These are phyloP conservation scores for Drosophila tani DNA, from an alignment of 1,140 invertebrate genomes.

Conservation along the genomic window DNA sequence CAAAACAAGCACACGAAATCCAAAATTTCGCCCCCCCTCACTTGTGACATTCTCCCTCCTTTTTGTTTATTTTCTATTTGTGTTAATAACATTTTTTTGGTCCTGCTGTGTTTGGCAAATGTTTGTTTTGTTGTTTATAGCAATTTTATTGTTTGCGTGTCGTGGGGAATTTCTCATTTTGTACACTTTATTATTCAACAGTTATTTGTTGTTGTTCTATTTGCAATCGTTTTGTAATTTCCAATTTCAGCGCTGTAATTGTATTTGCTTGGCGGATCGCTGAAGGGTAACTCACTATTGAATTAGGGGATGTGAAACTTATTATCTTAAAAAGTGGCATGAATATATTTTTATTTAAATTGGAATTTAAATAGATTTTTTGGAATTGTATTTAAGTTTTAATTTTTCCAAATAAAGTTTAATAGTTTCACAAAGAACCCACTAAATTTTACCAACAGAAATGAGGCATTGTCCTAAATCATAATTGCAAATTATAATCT, in stretches of 20 bases:
- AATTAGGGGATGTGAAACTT: background rate
- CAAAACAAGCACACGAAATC: conserved; percentile 42
- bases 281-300: conserved; percentile 14
- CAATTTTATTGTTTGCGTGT: conserved; percentile 66
- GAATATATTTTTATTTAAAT: conserved; percentile 1
- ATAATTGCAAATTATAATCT: conserved; percentile 18
- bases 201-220: conserved; percentile 18
- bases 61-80: conserved; percentile 65
- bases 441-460: background rate
- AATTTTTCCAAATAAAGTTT: background rate
- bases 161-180: conserved; percentile 45
- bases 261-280: conserved; percentile 8
- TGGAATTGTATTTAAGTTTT: too few species aligned
- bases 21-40: conserved; percentile 26
- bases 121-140: conserved; percentile 60
- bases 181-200: conserved; percentile 63
- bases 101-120: conserved; percentile 28
- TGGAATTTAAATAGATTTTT: background rate
- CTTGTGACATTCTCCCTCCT: background rate
- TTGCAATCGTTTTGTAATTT: conserved; percentile 20
- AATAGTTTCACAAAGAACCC: background rate
- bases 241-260: conserved; percentile 23
- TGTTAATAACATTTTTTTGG: conserved; percentile 54
- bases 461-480: background rate
- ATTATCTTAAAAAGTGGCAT: background rate